Evolutionary conservation across 2,888 invertebrate species (phyloP).

Genomic region (Xanthia togata): DNA sequence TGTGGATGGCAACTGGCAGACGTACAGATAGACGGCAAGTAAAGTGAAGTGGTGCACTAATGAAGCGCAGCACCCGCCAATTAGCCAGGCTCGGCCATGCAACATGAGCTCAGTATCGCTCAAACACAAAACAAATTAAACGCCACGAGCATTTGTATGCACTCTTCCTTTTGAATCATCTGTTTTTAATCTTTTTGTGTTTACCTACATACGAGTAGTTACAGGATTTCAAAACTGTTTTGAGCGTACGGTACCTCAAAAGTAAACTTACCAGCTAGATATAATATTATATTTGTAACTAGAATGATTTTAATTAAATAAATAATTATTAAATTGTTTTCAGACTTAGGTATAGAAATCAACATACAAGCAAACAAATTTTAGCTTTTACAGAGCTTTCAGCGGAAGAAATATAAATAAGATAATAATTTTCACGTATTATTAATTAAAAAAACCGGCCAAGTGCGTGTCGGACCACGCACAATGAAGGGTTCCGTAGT

Average conservation of each 20-base stretch:
- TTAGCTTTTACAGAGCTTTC: not conserved
- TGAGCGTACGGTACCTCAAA: not conserved
- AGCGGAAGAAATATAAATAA: conserved; percentile 26
- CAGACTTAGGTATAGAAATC: not conserved
- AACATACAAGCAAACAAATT: conserved; percentile 17
- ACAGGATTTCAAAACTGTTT: not conserved
- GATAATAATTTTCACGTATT: conserved; percentile 22
- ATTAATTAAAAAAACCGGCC: conserved; percentile 23
- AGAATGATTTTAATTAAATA: not conserved
- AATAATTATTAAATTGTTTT: not conserved
- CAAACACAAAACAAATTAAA: conserved; percentile 29
- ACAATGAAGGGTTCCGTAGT: too few species aligned
- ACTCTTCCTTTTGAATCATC: not conserved
- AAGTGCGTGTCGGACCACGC: too few species aligned
- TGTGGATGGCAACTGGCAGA: conserved; percentile 31
- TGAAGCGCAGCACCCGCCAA: conserved; percentile 56
- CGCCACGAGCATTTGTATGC: conserved; percentile 14
- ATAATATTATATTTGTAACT: not conserved
- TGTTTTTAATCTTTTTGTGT: not conserved
- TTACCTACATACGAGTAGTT: not conserved
- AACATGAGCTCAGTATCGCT: conserved; percentile 23
- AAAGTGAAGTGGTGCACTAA: conserved; percentile 55
- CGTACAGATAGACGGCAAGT: conserved; percentile 43
- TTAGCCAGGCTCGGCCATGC: conserved; percentile 36
- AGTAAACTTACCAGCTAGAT: not conserved